A percentile compares a stretch with the other conserved stretches of the same genome.
Evolutionary conservation across 2,113 vertebrate species (phyloP).

Genomic region (Pterocles orientalis): DNA sequence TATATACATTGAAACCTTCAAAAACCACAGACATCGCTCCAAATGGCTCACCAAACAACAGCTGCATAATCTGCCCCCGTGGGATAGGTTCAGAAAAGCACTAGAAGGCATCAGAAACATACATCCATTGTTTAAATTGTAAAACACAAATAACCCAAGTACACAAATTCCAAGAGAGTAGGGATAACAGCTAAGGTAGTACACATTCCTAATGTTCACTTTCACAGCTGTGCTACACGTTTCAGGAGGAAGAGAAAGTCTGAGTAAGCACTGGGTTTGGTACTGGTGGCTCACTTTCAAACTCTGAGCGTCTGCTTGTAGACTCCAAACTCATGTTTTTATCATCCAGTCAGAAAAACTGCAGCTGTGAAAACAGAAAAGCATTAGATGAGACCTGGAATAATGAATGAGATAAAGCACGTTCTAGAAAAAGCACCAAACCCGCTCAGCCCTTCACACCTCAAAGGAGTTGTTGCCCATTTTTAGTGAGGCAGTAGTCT

Average conservation of each 20-base stretch:
- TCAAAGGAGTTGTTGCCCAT: background rate
- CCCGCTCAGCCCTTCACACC: background rate
- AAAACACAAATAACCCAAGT: constrained; percentile 85
- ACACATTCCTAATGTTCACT: constrained; percentile 91
- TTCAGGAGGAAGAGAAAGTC: constrained; percentile 84
- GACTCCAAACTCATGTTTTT: constrained; percentile 79
- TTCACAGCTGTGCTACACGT: constrained; percentile 98
- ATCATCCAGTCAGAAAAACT: constrained; percentile 80
- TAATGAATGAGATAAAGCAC: background rate
- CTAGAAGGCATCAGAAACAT: constrained; percentile 84
- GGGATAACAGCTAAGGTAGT: constrained; percentile 89
- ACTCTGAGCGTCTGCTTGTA: constrained; percentile 80
- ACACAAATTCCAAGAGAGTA: constrained; percentile 84
- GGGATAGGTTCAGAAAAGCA: constrained; percentile 80
- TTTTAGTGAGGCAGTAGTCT: background rate
- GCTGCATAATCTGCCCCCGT: constrained; percentile 73
- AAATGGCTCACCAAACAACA: constrained; percentile 82
- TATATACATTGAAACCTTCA: constrained; percentile 89
- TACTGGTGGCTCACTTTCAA: constrained; percentile 81
- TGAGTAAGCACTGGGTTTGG: constrained; percentile 79
- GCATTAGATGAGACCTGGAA: background rate
- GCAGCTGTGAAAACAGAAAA: constrained; percentile 72
- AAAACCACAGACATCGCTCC: constrained; percentile 86
- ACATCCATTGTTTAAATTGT: constrained; percentile 88
- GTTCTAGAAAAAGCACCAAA: background rate